Evolutionary conservation across 2,888 invertebrate species (phyloP), one percentile per base, ranked within the genome.

Genomic region (Fissipunctia ypsillon): DNA sequence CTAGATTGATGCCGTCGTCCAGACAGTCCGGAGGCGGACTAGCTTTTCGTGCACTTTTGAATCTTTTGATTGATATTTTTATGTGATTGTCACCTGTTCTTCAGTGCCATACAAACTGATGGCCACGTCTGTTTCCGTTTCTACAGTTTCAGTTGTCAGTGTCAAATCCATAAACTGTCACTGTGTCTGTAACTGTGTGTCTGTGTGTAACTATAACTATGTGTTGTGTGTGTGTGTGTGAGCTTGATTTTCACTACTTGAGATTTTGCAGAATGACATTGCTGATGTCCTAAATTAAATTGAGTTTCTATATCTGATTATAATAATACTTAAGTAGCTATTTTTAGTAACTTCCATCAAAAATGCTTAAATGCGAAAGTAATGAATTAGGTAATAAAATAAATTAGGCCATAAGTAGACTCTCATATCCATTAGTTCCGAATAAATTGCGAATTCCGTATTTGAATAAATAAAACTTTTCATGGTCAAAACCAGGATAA

Each of bases 21-120:
- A n/a, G n/a, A n/a, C n/a, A n/a, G n/a, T n/a, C 12, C 9, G 19
- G 25, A 9, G 2, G n/a, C 2, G n/a, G 41, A 38, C 25, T 6
- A 61, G 41, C 22, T 41, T 60, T 48, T 35, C 19, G 10, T 60
- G 38, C 16, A 61, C 25, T 54, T 60, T 57, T 41, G 7, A 35
- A 38, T 43, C 14, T 74, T 73, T 65, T 75, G 60, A 68, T 67
- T 48, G 68, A 68, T 19, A 60, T 48, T 48, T 41, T n/a, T 38
- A 31, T 0, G 25, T 35, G 38, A 38, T 41, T 67, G 68, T 25
- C 31, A 48, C 19, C 16, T 52, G 57, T n/a, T 52, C n/a, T 28
- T 66, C 25, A 54, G 60, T 25, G 52, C 16, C 45, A 25, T 6
- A 14, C n/a, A 10, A 65, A 38, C n/a, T 43, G 22, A 31, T 16